Conservation (phyloP, 2,113 vertebrate species). For the Gobius niger region DNA sequence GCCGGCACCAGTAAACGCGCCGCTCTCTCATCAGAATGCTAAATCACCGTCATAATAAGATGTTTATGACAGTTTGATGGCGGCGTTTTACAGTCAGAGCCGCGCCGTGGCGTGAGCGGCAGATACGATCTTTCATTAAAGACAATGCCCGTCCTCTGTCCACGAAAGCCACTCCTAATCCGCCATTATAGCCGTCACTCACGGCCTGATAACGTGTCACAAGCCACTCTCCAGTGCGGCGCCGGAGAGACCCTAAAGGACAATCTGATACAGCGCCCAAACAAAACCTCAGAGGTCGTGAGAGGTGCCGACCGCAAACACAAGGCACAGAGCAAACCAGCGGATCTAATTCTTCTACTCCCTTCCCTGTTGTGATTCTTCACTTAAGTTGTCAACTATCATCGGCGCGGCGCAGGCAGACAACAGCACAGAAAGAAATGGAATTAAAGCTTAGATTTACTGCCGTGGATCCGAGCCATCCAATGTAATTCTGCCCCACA, state of each 20-base stretch:
- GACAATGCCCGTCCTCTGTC: slow-evolving; percentile 49
- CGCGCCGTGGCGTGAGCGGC: slow-evolving; percentile 15
- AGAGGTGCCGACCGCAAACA: slow-evolving; percentile 28
- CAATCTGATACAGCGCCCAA: slow-evolving; percentile 55
- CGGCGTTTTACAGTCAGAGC: slow-evolving; percentile 37
- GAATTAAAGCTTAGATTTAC: slow-evolving; percentile 54
- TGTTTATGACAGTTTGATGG: slow-evolving; percentile 48
- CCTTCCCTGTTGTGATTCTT: slow-evolving; percentile 40
- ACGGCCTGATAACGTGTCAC: slow-evolving; percentile 69
- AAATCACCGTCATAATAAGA: slow-evolving; percentile 44
- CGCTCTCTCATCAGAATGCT: slow-evolving; percentile 31
- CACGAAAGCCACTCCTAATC: slow-evolving; percentile 62
- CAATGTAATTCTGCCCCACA: slow-evolving; percentile 53
- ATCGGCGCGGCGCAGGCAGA: slow-evolving; percentile 42
- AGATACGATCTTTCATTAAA: slow-evolving; percentile 71
- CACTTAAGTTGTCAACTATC: slow-evolving; percentile 68
- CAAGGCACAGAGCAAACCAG: slow-evolving; percentile 27
- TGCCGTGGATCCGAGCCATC: slow-evolving; percentile 36
- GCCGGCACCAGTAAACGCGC: slow-evolving; percentile 12
- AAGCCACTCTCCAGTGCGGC: slow-evolving; percentile 49
- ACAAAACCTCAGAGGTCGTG: slow-evolving; percentile 43
- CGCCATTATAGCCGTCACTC: slow-evolving; percentile 61
- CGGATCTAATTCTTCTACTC: slow-evolving; percentile 48
- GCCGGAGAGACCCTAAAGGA: slow-evolving; percentile 60
- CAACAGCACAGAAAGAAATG: slow-evolving; percentile 21